Evolutionary conservation across 2,113 vertebrate genomes (phyloP).

Genomic region (Poeciliopsis occidentalis): DNA sequence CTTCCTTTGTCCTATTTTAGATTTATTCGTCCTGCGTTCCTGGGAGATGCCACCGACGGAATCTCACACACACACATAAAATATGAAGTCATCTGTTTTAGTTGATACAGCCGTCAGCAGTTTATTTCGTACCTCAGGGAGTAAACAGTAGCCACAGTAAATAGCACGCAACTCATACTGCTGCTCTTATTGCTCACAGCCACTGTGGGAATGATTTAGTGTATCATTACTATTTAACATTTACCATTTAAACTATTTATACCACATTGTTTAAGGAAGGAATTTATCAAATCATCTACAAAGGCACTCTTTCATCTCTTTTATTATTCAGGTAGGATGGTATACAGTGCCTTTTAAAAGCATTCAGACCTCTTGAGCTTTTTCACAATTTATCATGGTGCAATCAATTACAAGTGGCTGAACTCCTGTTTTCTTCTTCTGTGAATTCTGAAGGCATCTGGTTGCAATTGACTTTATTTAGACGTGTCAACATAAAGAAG

Average conservation of each 20-base stretch:
- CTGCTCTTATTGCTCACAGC: constrained; percentile 1
- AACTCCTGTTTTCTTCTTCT: too few relatives aligned
- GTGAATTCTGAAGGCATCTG: too few relatives aligned
- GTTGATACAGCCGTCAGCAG: constrained; percentile 46
- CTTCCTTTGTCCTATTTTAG: constrained; percentile 13
- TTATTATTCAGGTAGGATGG: not conserved
- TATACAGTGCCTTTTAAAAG: not conserved
- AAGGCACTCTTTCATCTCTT: not conserved
- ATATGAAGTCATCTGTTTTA: constrained; percentile 40
- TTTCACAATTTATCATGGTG: too few relatives aligned
- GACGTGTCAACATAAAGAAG: too few relatives aligned
- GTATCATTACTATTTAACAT: not conserved
- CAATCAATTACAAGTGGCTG: too few relatives aligned
- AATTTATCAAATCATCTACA: constrained; percentile 6
- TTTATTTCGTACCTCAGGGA: constrained; percentile 44
- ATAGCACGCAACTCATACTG: not conserved
- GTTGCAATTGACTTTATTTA: too few relatives aligned
- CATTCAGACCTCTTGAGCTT: not conserved
- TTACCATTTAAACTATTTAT: not conserved
- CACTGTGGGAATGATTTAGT: not conserved
- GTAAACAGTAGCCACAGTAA: constrained; percentile 22
- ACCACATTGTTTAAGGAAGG: not conserved
- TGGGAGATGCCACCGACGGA: constrained; percentile 6
- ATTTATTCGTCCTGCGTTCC: constrained; percentile 17
- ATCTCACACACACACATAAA: not conserved